Conservation (phyloP, 2,113 vertebrate species). For the Lophotis ruficrista region DNA sequence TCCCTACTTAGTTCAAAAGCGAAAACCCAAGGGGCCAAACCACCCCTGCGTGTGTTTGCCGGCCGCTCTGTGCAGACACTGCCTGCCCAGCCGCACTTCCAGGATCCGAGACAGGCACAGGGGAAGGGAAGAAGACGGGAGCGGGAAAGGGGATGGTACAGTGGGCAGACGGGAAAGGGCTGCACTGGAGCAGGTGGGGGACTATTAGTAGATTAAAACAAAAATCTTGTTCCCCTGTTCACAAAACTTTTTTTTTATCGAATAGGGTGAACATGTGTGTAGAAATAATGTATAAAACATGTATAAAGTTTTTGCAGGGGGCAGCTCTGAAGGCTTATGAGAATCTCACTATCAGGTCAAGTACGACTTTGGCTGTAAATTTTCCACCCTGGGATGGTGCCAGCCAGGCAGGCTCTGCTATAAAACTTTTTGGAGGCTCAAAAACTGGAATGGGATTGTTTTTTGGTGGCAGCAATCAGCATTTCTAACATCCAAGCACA, state of each 20-base stretch:
- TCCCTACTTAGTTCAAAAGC: neutral
- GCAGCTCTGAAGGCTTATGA: neutral
- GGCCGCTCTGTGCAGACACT: rapidly evolving
- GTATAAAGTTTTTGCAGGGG: neutral
- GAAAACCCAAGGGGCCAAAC: neutral
- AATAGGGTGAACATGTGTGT: neutral
- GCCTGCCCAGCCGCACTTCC: too few species aligned
- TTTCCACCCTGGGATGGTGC: neutral
- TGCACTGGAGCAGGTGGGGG: neutral
- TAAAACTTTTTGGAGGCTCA: neutral
- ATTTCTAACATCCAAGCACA: neutral
- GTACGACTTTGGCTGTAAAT: neutral
- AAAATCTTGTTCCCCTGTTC: neutral
- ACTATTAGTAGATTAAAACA: neutral
- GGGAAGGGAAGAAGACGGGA: neutral
- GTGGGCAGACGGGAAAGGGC: neutral
- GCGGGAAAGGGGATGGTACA: neutral
- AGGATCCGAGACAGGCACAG: neutral
- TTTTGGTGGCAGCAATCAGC: neutral
- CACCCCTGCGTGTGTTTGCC: neutral
- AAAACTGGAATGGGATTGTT: neutral
- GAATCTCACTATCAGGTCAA: neutral
- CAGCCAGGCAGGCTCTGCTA: neutral
- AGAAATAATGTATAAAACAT: neutral
- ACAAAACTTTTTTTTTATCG: neutral